A percentile compares a stretch with the other conserved stretches of the same genome.
phyloP scores from a whole-genome alignment of 2,113 vertebrate species.

The Cygnus atratus region DNA sequence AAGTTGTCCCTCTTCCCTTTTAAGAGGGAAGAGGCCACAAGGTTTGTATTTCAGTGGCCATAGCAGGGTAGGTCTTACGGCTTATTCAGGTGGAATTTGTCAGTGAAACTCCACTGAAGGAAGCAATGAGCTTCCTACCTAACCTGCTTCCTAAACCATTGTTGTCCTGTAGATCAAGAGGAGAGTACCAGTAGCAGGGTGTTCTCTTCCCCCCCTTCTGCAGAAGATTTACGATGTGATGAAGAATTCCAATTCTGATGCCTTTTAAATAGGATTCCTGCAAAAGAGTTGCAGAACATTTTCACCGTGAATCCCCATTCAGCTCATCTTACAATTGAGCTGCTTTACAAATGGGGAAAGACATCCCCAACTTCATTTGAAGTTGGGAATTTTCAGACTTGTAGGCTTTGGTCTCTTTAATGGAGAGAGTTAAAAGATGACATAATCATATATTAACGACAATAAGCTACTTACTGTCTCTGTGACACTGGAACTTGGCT shows the following conservation, averaged over 20 bases:
- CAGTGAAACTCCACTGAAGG: not conserved
- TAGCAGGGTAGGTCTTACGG: not conserved
- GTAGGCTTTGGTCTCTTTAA: slow-evolving; percentile 1
- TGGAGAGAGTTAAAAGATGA: not conserved
- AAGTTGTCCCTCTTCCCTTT: not conserved
- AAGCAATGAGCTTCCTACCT: not conserved
- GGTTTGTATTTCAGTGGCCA: not conserved
- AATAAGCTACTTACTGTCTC: slow-evolving; percentile 35
- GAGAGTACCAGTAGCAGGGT: not conserved
- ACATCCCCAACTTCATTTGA: not conserved
- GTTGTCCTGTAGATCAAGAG: not conserved
- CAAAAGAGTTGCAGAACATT: not conserved
- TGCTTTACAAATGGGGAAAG: not conserved
- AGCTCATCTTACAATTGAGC: not conserved
- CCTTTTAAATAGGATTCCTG: not conserved
- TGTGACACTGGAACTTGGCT: not conserved
- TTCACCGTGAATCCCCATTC: not conserved
- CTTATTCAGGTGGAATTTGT: not conserved
- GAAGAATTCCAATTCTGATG: not conserved
- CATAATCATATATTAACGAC: slow-evolving; percentile 23
- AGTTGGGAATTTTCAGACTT: not conserved
- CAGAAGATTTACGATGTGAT: fast-evolving
- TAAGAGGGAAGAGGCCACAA: not conserved
- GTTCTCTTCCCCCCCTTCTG: not conserved
- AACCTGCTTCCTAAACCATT: not conserved